A percentile compares a stretch with the other conserved stretches of the same genome.
Evolutionary conservation across 1,140 invertebrate genomes (phyloP).

Genomic region (Tribolium madens): DNA sequence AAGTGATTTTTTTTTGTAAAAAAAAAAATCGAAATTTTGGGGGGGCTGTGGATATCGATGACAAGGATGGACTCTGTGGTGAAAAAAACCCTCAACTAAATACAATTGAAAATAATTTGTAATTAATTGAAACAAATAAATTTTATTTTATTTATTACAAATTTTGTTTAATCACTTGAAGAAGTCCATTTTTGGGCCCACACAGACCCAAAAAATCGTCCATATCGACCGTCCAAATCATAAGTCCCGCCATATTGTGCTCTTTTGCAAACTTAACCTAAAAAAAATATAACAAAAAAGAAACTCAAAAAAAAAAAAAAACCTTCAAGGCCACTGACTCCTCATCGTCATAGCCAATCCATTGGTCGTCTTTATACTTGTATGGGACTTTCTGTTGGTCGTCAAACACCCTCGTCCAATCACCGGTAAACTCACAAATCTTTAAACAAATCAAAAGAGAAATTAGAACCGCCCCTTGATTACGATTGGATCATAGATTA

Average conservation of each 20-base stretch:
- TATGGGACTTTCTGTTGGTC: constrained; percentile 73
- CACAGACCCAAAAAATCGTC: constrained; percentile 77
- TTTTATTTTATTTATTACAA: background rate
- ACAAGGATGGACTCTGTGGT: constrained; percentile 73
- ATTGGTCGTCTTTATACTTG: constrained; percentile 72
- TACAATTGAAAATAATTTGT: constrained; percentile 14
- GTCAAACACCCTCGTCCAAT: constrained; percentile 67
- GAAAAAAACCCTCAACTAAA: background rate
- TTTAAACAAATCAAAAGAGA: background rate
- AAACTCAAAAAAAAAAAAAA: background rate
- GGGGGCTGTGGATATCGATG: constrained; percentile 83
- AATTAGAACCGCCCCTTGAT: too few species aligned
- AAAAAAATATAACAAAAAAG: background rate
- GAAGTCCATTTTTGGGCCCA: constrained; percentile 70
- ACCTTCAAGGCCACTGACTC: constrained; percentile 68
- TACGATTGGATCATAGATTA: too few species aligned
- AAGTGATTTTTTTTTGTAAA: too few species aligned
- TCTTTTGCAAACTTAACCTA: constrained; percentile 60
- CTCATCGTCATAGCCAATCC: constrained; percentile 80
- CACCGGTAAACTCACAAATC: constrained; percentile 17
- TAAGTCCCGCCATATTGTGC: constrained; percentile 10
- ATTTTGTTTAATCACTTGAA: constrained; percentile 69
- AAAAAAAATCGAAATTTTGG: too few species aligned
- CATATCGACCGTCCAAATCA: constrained; percentile 75
- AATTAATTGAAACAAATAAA: background rate